These are phyloP conservation scores for Coregonus ussuriensis DNA, from an alignment of 2,797 vertebrate species.

Conservation along the genomic window DNA sequence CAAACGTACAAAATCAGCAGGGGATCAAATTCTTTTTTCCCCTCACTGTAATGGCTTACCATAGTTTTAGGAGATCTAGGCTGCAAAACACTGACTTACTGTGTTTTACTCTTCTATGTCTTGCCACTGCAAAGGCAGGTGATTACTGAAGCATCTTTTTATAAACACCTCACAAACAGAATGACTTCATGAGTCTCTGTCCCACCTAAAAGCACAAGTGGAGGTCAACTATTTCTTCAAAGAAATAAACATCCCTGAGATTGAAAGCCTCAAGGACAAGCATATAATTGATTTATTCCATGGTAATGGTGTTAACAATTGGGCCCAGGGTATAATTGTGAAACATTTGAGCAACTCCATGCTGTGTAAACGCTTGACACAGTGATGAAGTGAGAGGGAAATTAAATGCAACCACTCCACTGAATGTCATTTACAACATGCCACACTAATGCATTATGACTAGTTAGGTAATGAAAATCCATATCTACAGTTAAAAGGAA, in stretches of 20 bases:
- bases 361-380: no score
- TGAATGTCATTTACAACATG: no score
- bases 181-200: background rate
- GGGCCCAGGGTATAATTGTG: background rate
- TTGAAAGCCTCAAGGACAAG: background rate
- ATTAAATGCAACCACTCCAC: background rate
- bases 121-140: background rate
- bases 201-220: background rate
- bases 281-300: slow-evolving; percentile 5
- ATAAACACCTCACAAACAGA: background rate
- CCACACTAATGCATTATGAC: no score
- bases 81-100: background rate
- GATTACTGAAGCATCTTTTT: background rate
- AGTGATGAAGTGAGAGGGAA: background rate
- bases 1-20: no score
- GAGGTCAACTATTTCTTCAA: no score
- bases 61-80: no score
- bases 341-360: slow-evolving; percentile 16
- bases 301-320: slow-evolving; percentile 4
- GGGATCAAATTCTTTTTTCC: no score
- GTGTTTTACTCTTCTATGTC: background rate
- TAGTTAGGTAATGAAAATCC: no score
- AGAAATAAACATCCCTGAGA: no score
- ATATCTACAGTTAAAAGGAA: no score
- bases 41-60: no score